Evolutionary conservation across 1,140 invertebrate species (phyloP), one percentile per base, ranked within the genome.

Genomic region (Phymorhynchus buccinoides): DNA sequence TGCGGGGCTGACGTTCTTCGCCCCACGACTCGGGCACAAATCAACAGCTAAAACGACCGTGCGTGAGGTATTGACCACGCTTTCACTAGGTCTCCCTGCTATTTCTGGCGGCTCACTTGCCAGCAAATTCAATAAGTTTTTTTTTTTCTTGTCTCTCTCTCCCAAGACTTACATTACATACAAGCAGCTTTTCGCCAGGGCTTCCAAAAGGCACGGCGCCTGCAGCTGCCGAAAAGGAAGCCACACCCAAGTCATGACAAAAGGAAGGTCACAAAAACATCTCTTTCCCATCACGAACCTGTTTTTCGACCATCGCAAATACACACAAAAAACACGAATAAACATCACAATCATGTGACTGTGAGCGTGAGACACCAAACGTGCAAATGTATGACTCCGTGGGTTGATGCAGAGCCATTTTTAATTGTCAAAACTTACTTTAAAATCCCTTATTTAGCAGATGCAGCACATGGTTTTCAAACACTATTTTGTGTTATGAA

Each of bases 51-150:
- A 75, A 79, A 48, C 22, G 27, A 52, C n/a, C 35, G 62, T 44
- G 81, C 81, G 81, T 83, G 81, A 66, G 32, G 62, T 83, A 83
- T 83, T 68, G 62, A 71, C 37, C 66, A 41, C 22, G 44, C 44
- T 42, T 82, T 42, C 37, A 71, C 41, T 12, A 37, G 32, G 30
- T 41, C 81, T 83, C 4, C 22, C 56, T 35, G 62, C 81, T 83
- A 83, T 83, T 83, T 44, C 37, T 83, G 81, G 81, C 37, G 4
- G 62, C 81, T 83, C 37, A 83, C 14, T 71, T 83, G 30, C 41
- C 39, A 35, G 30, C 22, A 71, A 71, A 83, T 71, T 83, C 81
- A 83, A 83, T 71, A 73, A 83, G 41, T 44, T 37, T n/a, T n/a
- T n/a, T n/a, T n/a, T n/a, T n/a, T n/a, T n/a, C n/a, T n/a, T n/a